phyloP scores from a whole-genome alignment of 2,888 invertebrate species.

The Leptopilina myrica region DNA sequence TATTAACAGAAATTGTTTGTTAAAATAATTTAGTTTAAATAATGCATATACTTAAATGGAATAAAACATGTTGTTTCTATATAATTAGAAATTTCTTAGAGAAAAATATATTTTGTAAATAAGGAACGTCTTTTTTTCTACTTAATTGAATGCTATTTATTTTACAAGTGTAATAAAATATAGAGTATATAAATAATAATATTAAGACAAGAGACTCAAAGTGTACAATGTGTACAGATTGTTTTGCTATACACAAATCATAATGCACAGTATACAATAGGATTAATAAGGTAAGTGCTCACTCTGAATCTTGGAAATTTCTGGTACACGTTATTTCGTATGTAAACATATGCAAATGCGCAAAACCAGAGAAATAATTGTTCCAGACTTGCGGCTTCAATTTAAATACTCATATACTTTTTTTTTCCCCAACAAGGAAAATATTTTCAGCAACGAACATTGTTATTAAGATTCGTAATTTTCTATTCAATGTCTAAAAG shows the following conservation, averaged over 20 bases:
- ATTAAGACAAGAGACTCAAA: conserved; percentile 28
- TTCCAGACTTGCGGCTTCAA: conserved; percentile 29
- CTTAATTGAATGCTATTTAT: conserved; percentile 4
- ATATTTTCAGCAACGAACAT: not conserved
- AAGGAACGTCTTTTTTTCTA: not conserved
- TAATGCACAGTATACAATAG: conserved; percentile 38
- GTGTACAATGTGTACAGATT: conserved; percentile 38
- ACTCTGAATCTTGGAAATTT: conserved; percentile 13
- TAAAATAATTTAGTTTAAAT: too few relatives aligned
- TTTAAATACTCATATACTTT: conserved; percentile 26
- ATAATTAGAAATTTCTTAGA: too few relatives aligned
- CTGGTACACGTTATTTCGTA: conserved; percentile 32
- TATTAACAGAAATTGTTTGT: too few relatives aligned
- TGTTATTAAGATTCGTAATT: not conserved
- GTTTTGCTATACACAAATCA: conserved; percentile 39
- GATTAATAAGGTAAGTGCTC: conserved; percentile 35
- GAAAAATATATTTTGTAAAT: too few relatives aligned
- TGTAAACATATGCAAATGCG: conserved; percentile 33
- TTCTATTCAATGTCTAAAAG: not conserved
- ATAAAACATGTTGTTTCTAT: too few relatives aligned
- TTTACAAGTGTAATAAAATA: not conserved
- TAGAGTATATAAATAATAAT: not conserved
- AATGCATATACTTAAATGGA: too few relatives aligned
- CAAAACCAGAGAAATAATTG: conserved; percentile 20
- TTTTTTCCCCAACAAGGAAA: not conserved